These are phyloP conservation scores for Lamproptera curius DNA, from an alignment of 2,888 invertebrate genomes.

Conservation along the genomic window DNA sequence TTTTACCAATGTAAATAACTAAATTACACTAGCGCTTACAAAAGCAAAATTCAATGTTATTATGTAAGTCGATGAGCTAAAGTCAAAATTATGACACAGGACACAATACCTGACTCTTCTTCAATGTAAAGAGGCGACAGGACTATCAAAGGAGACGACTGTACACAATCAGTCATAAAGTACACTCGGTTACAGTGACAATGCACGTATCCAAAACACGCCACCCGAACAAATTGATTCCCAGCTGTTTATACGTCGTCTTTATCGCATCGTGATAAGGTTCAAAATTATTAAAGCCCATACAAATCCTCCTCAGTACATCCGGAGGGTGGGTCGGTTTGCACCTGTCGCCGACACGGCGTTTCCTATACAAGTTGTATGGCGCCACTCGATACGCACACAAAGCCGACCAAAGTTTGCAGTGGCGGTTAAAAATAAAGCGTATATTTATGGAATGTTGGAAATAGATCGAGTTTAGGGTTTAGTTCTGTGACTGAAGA, in stretches of 20 bases:
- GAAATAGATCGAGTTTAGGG: too few relatives aligned
- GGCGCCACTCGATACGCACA: conserved; percentile 20
- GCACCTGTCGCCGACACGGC: conserved; percentile 63
- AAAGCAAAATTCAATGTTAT: too few relatives aligned
- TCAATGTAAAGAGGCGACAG: too few relatives aligned
- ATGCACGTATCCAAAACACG: conserved; percentile 21
- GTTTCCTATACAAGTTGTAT: conserved; percentile 18
- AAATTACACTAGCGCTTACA: too few relatives aligned
- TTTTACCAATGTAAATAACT: too few relatives aligned
- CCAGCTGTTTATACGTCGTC: conserved; percentile 7
- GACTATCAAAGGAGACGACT: background rate
- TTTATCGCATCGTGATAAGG: conserved; percentile 20
- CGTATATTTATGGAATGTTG: too few relatives aligned
- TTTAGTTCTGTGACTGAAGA: too few relatives aligned
- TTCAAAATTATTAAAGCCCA: conserved; percentile 19
- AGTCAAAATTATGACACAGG: too few relatives aligned
- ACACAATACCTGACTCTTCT: too few relatives aligned
- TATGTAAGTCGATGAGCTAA: too few relatives aligned
- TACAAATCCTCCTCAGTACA: conserved; percentile 30
- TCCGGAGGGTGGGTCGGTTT: conserved; percentile 32
- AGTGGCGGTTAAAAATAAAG: conserved; percentile 4
- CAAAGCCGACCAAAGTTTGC: conserved; percentile 24
- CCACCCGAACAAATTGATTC: conserved; percentile 29
- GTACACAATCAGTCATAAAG: background rate
- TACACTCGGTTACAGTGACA: conserved; percentile 3